Base-by-base conservation (phyloP, 2,113 vertebrate genomes). In the Brienomyrus longianalis region DNA sequence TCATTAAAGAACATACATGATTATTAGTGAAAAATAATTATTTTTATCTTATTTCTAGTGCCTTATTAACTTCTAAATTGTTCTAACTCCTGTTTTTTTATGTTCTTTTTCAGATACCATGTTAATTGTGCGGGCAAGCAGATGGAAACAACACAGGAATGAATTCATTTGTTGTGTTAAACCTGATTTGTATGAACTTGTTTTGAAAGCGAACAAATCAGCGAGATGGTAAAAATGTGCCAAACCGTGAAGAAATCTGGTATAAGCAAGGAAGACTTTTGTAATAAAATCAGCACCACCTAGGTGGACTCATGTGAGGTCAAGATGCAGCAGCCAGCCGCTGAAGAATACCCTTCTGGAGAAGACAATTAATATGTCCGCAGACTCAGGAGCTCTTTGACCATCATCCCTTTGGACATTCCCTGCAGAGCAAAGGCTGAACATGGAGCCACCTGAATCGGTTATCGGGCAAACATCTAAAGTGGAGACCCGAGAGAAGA, bases 371-470 rank as follows among this genome's bases (percentile, higher is more conserved):
- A 95, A 96, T 96, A 96, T 95, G 91, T 94, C 95, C 95, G 93
- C 94, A 95, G 92, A 94, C 91, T 91, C 80, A 86, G 94, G 47
- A 89, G 90, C 87, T 86, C 89, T 91, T 90, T 93, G 92, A 86
- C 89, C 90, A 54, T 87, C 85, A 74, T 88, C 62, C 83, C 31
- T 56, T 83, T 83, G 9, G 62, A 87, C 89, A 70, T 39, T 92
- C 89, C 87, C 74, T 91, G 94, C 92, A 93, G 92, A 93, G 90
- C 90, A 92, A 94, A 95, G 91, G 95, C 95, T 95, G 95, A 96
- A 97, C 96, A 99, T 99, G 98, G 98, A 98, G 96, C 97, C 97
- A 94, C 96, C 97, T 93, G 97, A 98, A 94, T 96, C 96, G 90
- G 95, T 96, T 95, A 94, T 96, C 94, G 97, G 96, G 94, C 96